phyloP scores from a whole-genome alignment of 2,113 vertebrate species.

The Aviceda subcristata region DNA sequence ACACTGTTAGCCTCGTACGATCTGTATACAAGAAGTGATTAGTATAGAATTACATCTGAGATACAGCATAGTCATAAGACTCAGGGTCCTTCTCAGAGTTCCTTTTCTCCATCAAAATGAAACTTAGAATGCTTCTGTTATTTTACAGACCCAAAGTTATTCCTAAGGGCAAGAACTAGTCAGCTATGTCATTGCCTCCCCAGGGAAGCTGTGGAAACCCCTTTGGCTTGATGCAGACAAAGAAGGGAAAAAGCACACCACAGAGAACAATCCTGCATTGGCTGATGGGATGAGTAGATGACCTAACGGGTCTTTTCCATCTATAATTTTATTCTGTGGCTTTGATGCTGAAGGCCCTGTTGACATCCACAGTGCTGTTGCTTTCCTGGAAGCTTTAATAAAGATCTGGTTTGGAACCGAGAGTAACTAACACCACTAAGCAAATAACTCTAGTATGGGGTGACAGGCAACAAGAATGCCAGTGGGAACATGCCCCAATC shows the following conservation, averaged over 20 bases:
- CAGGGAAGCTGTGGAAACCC: conserved; percentile 37
- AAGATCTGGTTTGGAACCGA: not conserved
- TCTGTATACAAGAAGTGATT: not conserved
- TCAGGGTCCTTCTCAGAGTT: not conserved
- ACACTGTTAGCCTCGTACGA: not conserved
- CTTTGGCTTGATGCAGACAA: conserved; percentile 23
- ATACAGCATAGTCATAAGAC: not conserved
- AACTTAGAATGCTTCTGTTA: not conserved
- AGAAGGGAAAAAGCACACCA: not conserved
- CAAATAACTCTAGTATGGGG: not conserved
- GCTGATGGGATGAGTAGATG: not conserved
- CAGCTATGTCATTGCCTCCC: not conserved
- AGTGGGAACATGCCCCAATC: not conserved
- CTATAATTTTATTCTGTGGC: conserved; percentile 20
- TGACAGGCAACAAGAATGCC: not conserved
- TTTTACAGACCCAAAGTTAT: conserved; percentile 2
- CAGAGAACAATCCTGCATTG: not conserved
- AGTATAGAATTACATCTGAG: not conserved
- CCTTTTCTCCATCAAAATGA: not conserved
- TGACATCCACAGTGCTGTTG: not conserved
- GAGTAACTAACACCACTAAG: not conserved
- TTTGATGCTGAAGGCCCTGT: not conserved
- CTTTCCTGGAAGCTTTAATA: conserved; percentile 44
- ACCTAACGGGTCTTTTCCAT: conserved; percentile 29
- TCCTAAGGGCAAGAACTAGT: not conserved